A percentile compares a stretch with the other conserved stretches of the same genome.
Evolutionary conservation across 2,797 vertebrate genomes (phyloP).

Genomic region (Falco columbarius): DNA sequence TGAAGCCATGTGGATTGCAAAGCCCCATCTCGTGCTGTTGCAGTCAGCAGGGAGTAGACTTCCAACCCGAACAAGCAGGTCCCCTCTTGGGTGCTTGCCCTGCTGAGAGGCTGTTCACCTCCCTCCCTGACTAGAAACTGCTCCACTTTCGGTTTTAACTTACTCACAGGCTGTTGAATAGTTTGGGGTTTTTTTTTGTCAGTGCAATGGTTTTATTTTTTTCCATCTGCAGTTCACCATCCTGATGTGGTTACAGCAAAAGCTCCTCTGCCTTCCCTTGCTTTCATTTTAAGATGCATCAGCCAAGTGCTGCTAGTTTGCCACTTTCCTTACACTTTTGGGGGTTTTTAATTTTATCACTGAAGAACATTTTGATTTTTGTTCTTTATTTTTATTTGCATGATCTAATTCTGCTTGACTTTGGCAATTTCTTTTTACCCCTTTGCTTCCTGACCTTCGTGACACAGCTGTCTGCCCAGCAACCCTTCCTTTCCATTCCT

Average conservation of each 20-base stretch:
- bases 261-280: background rate
- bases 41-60: accelerated
- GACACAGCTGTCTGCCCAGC: background rate
- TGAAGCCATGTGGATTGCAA: background rate
- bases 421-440: slow-evolving; percentile 12
- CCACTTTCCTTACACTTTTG: background rate
- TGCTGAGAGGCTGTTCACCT: background rate
- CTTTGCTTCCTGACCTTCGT: slow-evolving; percentile 22
- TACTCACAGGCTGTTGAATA: background rate
- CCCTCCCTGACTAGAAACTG: background rate
- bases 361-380: slow-evolving; percentile 3
- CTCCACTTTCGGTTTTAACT: background rate
- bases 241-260: background rate
- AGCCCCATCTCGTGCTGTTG: accelerated
- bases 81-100: background rate
- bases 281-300: background rate
- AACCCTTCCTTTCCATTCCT: background rate
- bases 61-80: background rate
- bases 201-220: background rate
- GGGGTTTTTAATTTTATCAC: background rate
- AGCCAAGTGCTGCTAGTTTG: background rate
- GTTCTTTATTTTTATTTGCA: slow-evolving; percentile 17
- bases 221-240: background rate
- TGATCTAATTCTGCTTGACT: slow-evolving; percentile 25
- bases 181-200: background rate